Evolutionary conservation across 1,140 invertebrate genomes (phyloP).

Genomic region (Drosophila serrata): DNA sequence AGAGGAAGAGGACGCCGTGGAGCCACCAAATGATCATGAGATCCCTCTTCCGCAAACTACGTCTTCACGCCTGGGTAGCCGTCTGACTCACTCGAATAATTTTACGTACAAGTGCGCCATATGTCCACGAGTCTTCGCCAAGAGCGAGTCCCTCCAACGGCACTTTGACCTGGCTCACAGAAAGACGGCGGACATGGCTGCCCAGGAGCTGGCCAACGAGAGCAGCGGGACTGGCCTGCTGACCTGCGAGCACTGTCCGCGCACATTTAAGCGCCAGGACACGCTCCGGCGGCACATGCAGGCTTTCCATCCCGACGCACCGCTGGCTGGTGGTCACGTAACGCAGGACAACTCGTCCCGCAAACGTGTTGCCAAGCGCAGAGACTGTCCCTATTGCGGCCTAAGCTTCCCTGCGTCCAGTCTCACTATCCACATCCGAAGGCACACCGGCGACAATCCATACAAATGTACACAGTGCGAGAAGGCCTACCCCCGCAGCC

Average conservation of each 20-base stretch:
- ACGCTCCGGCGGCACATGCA: constrained; percentile 74
- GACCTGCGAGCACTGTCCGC: constrained; percentile 86
- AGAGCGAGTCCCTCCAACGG: constrained; percentile 49
- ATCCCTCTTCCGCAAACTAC: neutral
- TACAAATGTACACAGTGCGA: constrained; percentile 74
- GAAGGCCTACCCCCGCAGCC: constrained; percentile 72
- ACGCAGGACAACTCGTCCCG: neutral
- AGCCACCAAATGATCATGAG: constrained; percentile 3
- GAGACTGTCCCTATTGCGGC: constrained; percentile 87
- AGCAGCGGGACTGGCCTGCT: constrained; percentile 69
- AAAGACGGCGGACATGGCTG: constrained; percentile 49
- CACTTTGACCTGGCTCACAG: constrained; percentile 59
- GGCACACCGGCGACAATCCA: constrained; percentile 86
- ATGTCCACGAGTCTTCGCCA: constrained; percentile 69
- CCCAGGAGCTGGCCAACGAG: constrained; percentile 81
- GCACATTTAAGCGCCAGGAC: constrained; percentile 86
- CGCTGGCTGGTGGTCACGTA: neutral
- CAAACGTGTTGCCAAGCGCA: constrained; percentile 59
- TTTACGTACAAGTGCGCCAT: constrained; percentile 50
- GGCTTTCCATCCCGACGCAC: constrained; percentile 62
- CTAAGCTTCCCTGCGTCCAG: constrained; percentile 86
- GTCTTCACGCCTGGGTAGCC: constrained; percentile 51
- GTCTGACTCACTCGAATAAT: constrained; percentile 33
- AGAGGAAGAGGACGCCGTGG: neutral
- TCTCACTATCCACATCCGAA: constrained; percentile 87